Base-by-base conservation (phyloP, 2,113 vertebrate species). In the Cinclus cinclus region DNA sequence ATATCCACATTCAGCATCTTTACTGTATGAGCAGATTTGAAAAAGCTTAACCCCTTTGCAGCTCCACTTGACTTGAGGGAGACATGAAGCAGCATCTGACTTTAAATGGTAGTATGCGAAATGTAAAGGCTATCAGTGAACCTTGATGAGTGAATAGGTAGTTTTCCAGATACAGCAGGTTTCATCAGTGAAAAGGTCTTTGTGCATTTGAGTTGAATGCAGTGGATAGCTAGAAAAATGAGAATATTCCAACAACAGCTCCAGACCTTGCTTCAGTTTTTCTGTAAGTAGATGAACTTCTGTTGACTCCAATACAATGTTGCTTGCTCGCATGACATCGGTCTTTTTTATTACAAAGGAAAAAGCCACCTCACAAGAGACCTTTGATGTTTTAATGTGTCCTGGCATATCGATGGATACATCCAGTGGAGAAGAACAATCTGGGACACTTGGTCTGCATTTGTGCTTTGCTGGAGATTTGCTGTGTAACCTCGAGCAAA, bases 401-500 rank as follows among this genome's bases (percentile, higher is more conserved):
- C 90, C 87, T 93, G 86, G 85, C 79, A 64, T 95, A 94, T 95
- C n/a, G 41, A 90, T 94, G 86, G 95, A 71, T 94, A 67, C 52
- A 89, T 92, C 80, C 94, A 95, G 50, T 64, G 85, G 55, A 94
- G 84, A 94, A 92, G 44, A 96, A 88, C 64, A 90, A 88, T 94
- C 85, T 95, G 90, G 88, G 93, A 93, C 68, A 67, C 85, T 94
- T 89, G 90, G 94, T 81, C 90, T 87, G 88, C 58, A 6, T 94
- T 96, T 93, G 90, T 90, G 86, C 94, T 95, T 93, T 96, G 92
- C 85, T 94, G 89, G 92, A 94, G 92, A 96, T 94, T 89, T 96
- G 92, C 93, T 95, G 52, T 90, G 88, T 97, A 96, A 96, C 92
- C 96, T 94, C 77, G 20, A 96, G 94, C 95, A 96, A 96, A 96